Evolutionary conservation across 2,888 invertebrate species (phyloP), one percentile per base, ranked within the genome.

Genomic region (Taphrorychus bicolor): DNA sequence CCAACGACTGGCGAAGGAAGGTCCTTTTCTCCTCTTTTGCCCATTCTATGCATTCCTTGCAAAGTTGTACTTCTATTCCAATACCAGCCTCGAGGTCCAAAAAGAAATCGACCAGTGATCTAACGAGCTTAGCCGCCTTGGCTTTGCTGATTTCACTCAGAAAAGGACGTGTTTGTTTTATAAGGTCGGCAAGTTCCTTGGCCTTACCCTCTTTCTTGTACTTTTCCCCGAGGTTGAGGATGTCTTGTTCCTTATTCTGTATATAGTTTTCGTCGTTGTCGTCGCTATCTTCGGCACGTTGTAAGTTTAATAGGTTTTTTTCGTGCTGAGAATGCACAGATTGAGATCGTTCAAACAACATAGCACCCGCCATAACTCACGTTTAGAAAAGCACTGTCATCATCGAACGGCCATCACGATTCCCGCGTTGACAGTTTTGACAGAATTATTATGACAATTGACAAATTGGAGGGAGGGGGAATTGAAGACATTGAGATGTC

Each of bases 41-140:
- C 99, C 99, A 99, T 84, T 97, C 95, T 84, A 99, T 99, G 84
- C 98, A 98, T 84, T 99, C 98, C 85, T 94, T 94, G 83, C 95
- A 95, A 70, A 95, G 84, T 83, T 94, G 91, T 59, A 93, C 93
- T 86, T 97, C 97, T 71, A 95, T 95, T 59, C 98, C 98, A 72
- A 96, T 97, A 56, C 93, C 94, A 71, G 97, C 97, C 82, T 98
- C 97, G 84, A 99, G 89, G 81, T 97, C 98, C 75, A 99, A 85
- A 83, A 99, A 99, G 85, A 97, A 91, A 82, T 99, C 99, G 9
- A 99, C 98, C 75, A 99, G 86, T 18, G 95, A 94, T 72, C 98
- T 89, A 5, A 99, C 98, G 76, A 99, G 85, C 84, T 99, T 99
- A 0, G 98, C 98, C 59, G 99, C 99, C 84, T 99, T 99, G 32